These are phyloP conservation scores for Lycodopsis pacificus DNA, from an alignment of 2,797 vertebrate species.

Conservation along the genomic window DNA sequence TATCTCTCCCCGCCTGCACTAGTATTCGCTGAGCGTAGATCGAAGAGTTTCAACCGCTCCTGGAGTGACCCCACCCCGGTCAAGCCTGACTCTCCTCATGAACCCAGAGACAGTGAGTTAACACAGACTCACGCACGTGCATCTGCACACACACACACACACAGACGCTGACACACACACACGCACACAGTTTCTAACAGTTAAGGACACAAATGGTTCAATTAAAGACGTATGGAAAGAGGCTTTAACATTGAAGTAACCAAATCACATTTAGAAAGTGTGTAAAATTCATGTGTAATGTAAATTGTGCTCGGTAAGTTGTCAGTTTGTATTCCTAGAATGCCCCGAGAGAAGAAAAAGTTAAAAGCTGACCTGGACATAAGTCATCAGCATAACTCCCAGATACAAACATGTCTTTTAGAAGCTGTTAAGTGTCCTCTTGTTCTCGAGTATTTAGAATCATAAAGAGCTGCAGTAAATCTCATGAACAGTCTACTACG, in stretches of 20 bases:
- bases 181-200: constrained; percentile 10
- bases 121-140: constrained; percentile 50
- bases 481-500: neutral
- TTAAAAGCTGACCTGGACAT: neutral
- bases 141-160: constrained; percentile 37
- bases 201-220: neutral
- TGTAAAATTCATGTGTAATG: neutral
- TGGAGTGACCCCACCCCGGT: constrained; percentile 99
- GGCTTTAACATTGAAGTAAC: constrained; percentile 20
- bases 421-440: neutral
- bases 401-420: constrained; percentile 4
- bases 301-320: neutral
- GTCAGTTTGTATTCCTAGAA: neutral
- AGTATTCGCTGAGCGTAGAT: constrained; percentile 97
- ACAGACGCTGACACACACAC: constrained; percentile 31
- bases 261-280: neutral
- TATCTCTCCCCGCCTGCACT: constrained; percentile 81
- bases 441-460: constrained; percentile 7
- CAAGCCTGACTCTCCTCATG: constrained; percentile 94
- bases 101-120: constrained; percentile 97
- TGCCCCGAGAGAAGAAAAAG: neutral
- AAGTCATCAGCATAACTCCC: neutral
- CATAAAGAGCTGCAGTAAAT: neutral
- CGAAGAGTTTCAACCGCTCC: constrained; percentile 99
- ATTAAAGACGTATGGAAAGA: neutral